Evolutionary conservation across 2,113 vertebrate genomes (phyloP).

Genomic region (Nycticebus coucang): DNA sequence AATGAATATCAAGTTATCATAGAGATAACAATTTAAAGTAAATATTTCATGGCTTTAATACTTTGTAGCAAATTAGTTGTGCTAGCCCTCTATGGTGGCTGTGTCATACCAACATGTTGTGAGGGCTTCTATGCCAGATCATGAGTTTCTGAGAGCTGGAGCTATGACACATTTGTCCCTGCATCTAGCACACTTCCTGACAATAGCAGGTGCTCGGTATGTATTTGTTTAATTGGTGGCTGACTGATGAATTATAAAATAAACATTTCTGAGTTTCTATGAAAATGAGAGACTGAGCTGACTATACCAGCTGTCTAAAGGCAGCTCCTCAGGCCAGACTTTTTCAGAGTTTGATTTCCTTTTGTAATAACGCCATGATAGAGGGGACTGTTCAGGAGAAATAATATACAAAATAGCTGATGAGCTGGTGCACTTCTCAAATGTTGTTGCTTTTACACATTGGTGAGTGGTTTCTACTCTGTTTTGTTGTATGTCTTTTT

Average conservation of each 20-base stretch:
- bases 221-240: background rate
- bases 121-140: background rate
- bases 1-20: background rate
- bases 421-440: background rate
- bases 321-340: background rate
- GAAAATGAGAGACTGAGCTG: background rate
- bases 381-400: background rate
- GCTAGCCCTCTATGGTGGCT: background rate
- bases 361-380: background rate
- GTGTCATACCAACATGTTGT: fast-evolving
- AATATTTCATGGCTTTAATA: background rate
- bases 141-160: background rate
- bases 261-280: background rate
- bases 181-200: background rate
- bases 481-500: background rate
- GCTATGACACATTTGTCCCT: background rate
- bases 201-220: background rate
- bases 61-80: background rate
- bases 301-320: background rate
- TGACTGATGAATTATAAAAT: background rate
- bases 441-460: background rate
- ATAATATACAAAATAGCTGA: background rate
- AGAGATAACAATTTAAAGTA: background rate
- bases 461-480: background rate
- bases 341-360: background rate